Evolutionary conservation across 1,140 invertebrate species (phyloP).

Genomic region (Ptiloglossa arizonensis): DNA sequence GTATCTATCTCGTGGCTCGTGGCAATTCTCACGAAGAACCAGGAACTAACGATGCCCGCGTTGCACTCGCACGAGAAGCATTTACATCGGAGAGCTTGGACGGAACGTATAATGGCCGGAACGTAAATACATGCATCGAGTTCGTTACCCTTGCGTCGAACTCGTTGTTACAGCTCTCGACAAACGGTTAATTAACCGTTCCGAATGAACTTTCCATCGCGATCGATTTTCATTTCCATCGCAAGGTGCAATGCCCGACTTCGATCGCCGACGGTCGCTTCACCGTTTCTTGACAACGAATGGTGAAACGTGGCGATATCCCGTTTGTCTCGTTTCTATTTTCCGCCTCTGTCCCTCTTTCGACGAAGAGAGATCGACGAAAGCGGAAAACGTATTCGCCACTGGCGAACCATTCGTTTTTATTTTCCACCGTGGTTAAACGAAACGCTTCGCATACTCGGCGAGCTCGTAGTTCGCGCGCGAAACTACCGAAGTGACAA

Average conservation of each 20-base stretch:
- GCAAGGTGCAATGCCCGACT: constrained; percentile 8
- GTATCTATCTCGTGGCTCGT: neutral
- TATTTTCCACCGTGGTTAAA: too few relatives aligned
- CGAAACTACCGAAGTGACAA: too few relatives aligned
- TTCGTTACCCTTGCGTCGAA: constrained; percentile 42
- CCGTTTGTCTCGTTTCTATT: too few relatives aligned
- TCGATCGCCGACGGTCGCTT: neutral
- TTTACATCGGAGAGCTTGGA: constrained; percentile 18
- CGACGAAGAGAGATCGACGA: too few relatives aligned
- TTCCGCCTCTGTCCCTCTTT: too few relatives aligned
- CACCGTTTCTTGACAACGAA: neutral
- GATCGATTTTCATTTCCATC: constrained; percentile 39
- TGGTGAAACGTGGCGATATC: too few relatives aligned
- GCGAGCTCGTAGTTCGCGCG: too few relatives aligned
- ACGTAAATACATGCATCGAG: constrained; percentile 14
- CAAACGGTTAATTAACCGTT: constrained; percentile 56
- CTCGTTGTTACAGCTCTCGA: constrained; percentile 28
- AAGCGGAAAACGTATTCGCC: too few relatives aligned
- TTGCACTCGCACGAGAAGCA: neutral
- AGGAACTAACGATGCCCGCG: neutral
- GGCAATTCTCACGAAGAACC: neutral
- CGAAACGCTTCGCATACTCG: too few relatives aligned
- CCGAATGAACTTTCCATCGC: constrained; percentile 54
- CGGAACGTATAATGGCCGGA: constrained; percentile 45
- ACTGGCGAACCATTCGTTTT: too few relatives aligned